Evolutionary conservation across 2,113 vertebrate species (phyloP), one percentile per base, ranked within the genome.

Genomic region (Pachypanchax playfairii): DNA sequence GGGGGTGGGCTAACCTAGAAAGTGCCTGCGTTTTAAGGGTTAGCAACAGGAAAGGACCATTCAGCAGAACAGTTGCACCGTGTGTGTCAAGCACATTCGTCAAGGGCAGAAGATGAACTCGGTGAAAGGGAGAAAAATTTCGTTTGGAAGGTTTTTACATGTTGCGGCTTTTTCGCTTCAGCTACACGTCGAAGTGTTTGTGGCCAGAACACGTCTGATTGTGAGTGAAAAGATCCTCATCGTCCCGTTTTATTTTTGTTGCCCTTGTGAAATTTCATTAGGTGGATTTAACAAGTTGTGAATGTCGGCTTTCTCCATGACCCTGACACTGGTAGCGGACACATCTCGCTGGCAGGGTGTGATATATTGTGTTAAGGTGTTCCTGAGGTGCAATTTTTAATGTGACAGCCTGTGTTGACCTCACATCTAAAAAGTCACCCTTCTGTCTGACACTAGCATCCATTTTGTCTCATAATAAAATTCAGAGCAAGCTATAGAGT

Each of bases 181-280:
- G 22, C 22, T 46, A 29, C 59, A 68, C 62, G 31, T 47, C 47
- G 42, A 54, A 64, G 72, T 55, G 66, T 70, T 71, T 73, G 52
- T 46, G 46, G 54, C 42, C 42, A 78, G 69, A 85, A 67, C 70
- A 69, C 72, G 73, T 33, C 63, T 38, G 46, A 77, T 82, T 79
- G 39, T 4, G 57, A 85, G 65, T 82, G 83, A 86, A 75, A 84
- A 82, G 75, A 84, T 82, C 55, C 69, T 60, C 85, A 84, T 80
- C 78, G 58, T 71, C 61, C 71, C 66, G 62, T n/a, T 84, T 75
- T 38, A 82, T 85, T 72, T 65, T 80, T 83, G 80, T 70, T 77
- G 78, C 79, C 87, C 88, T 83, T 80, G 80, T 88, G 83, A 86
- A 82, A 90, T 88, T 90, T 86, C 85, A 87, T 90, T 88, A 85